A percentile compares a stretch with the other conserved stretches of the same genome.
Conservation (phyloP, 2,888 invertebrate genomes). For the Apodemia duryi region DNA sequence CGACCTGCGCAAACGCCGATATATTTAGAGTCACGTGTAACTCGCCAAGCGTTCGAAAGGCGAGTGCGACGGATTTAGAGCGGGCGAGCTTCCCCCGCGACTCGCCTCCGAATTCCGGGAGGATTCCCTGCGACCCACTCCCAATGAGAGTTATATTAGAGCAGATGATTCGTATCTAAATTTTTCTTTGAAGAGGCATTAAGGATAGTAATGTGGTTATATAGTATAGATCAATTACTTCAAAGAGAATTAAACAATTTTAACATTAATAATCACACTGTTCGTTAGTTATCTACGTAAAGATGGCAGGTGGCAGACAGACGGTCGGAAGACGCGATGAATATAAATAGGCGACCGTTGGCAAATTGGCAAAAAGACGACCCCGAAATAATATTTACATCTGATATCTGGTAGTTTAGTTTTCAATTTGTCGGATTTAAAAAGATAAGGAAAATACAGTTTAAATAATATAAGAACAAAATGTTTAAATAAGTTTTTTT, state of each 20-base stretch:
- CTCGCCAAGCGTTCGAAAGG: constrained; percentile 63
- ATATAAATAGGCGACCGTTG: constrained; percentile 67
- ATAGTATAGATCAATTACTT: constrained; percentile 32
- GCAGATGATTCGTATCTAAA: constrained; percentile 51
- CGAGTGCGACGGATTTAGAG: constrained; percentile 74
- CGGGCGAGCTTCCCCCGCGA: constrained; percentile 61
- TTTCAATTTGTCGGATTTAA: constrained; percentile 5
- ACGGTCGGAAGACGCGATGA: constrained; percentile 69
- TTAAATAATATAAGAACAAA: not conserved
- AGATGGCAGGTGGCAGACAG: constrained; percentile 62
- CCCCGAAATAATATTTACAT: constrained; percentile 72
- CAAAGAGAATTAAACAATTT: constrained; percentile 24
- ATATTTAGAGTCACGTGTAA: constrained; percentile 54
- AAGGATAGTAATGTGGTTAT: constrained; percentile 32
- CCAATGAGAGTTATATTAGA: constrained; percentile 56
- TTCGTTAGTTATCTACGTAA: constrained; percentile 29
- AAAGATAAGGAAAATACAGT: constrained; percentile 32
- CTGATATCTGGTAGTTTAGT: constrained; percentile 40
- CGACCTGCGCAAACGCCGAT: constrained; percentile 63
- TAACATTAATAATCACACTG: constrained; percentile 18
- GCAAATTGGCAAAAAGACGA: constrained; percentile 67
- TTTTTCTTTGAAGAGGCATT: constrained; percentile 44
- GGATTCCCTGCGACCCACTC: constrained; percentile 73
- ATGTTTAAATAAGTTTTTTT: no score
- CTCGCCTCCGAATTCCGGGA: constrained; percentile 67